Evolutionary conservation across 2,888 invertebrate species (phyloP), one percentile per base, ranked within the genome.

Genomic region (Muschampia plurimacula): DNA sequence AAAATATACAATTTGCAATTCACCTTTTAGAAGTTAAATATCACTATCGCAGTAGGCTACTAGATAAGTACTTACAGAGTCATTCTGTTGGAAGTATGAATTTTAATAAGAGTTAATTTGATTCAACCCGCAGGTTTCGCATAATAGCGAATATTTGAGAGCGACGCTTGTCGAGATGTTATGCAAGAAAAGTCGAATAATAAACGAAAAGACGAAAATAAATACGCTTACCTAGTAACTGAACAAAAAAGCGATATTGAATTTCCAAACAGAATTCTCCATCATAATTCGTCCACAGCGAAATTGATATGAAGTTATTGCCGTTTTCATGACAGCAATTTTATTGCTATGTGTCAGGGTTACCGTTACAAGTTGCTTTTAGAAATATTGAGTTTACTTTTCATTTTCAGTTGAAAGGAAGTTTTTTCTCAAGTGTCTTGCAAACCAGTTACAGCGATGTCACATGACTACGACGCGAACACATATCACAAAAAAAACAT

Each of bases 251-350:
- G 80, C 78, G 81, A 77, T 81, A 83, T 85, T 80, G 82, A 80
- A 85, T 86, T 89, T 88, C 86, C 80, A 80, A 88, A 85, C 86
- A 85, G 85, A 78, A 81, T 91, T 88, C 82, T 83, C 88, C 90
- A 90, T 90, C 85, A 86, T 86, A 86, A 85, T 86, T 84, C 82
- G 80, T 76, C 75, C 77, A 76, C 75, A 81, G 77, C 79, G 82
- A 79, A 75, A 78, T 81, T 82, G 86, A 87, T 89, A 86, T 79
- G 62, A 76, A 83, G 83, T 59, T 85, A 86, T 41, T 55, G 28
- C n/a, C 32, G 69, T 64, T 63, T 28, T 32, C 36, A 59, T 46
- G 28, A 15, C 59, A 68, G 15, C 41, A 6, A 15, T 32, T 32
- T 32, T 32, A 32, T 49, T 46, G 10, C 13, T 41, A 13, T 44